phyloP scores from a whole-genome alignment of 2,113 vertebrate genomes.

The Periophthalmodon schlosseri region DNA sequence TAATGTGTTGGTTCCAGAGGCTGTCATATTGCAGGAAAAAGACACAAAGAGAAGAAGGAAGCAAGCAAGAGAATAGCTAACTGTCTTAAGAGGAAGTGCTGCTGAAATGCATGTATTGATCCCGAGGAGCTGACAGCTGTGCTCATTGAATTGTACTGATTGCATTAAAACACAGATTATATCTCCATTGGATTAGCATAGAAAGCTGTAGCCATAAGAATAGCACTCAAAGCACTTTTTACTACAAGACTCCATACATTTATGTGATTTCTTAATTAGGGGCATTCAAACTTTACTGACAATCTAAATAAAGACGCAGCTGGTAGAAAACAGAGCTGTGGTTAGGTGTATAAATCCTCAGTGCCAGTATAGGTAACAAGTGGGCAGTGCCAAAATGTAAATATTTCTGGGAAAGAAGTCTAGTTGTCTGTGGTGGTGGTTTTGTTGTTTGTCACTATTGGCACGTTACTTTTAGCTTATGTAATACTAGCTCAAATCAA shows the following conservation, averaged over 20 bases:
- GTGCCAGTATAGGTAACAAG: background rate
- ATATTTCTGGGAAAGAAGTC: background rate
- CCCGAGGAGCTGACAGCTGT: conserved; percentile 12
- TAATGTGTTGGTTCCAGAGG: conserved; percentile 43
- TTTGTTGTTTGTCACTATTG: background rate
- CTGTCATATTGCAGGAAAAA: conserved; percentile 14
- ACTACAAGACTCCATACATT: conserved; percentile 12
- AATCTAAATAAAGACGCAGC: background rate
- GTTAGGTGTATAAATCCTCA: background rate
- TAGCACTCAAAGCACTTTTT: conserved; percentile 4
- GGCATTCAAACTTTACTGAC: background rate
- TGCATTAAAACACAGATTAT: conserved; percentile 41
- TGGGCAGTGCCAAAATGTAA: background rate
- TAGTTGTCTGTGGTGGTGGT: background rate
- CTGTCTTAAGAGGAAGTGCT: background rate
- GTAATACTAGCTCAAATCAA: background rate
- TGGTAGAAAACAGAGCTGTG: background rate
- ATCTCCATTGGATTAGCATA: conserved; percentile 48
- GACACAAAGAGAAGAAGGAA: conserved; percentile 7
- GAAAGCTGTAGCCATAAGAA: conserved; percentile 6
- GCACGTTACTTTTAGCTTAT: background rate
- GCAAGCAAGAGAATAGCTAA: background rate
- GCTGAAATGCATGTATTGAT: conserved; percentile 5
- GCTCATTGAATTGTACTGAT: conserved; percentile 23
- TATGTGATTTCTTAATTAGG: background rate